A percentile compares a stretch with the other conserved stretches of the same genome.
phyloP scores from a whole-genome alignment of 2,113 vertebrate species.

The Noctilio leporinus region DNA sequence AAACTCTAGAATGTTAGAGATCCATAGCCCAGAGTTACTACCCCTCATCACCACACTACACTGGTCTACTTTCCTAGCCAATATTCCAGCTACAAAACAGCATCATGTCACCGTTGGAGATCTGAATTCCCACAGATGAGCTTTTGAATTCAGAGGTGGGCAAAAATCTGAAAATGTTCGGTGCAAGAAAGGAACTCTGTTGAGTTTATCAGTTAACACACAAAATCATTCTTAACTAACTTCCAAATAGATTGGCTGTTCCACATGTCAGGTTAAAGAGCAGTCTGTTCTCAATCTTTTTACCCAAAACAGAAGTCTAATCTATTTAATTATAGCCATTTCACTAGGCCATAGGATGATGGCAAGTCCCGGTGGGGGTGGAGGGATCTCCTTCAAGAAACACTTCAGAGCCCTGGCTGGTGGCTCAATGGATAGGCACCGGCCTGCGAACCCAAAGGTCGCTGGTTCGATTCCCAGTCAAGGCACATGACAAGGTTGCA shows the following conservation, averaged over 20 bases:
- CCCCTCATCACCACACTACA: background rate
- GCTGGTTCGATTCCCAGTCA: too few species aligned
- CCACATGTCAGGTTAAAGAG: background rate
- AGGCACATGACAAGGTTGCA: too few species aligned
- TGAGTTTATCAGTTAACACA: background rate
- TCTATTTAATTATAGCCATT: conserved; percentile 8
- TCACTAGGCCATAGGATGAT: background rate
- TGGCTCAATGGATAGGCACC: too few species aligned
- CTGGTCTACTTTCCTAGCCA: background rate
- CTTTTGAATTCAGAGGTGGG: conserved; percentile 44
- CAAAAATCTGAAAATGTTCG: conserved; percentile 48
- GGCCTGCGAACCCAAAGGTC: too few species aligned
- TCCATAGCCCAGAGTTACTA: fast-evolving
- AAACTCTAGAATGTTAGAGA: background rate
- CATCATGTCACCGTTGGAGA: conserved; percentile 8
- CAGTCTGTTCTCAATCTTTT: conserved; percentile 11
- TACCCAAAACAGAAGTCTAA: conserved; percentile 7
- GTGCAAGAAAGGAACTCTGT: conserved; percentile 45
- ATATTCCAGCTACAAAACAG: background rate
- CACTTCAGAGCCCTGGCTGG: too few species aligned
- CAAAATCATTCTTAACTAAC: background rate
- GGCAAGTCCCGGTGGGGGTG: background rate
- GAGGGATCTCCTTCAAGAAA: conserved; percentile 3
- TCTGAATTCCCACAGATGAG: conserved; percentile 50
- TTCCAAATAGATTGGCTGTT: background rate